Conservation (phyloP, 2,888 invertebrate genomes). For the Malthinus seriepunctatus region DNA sequence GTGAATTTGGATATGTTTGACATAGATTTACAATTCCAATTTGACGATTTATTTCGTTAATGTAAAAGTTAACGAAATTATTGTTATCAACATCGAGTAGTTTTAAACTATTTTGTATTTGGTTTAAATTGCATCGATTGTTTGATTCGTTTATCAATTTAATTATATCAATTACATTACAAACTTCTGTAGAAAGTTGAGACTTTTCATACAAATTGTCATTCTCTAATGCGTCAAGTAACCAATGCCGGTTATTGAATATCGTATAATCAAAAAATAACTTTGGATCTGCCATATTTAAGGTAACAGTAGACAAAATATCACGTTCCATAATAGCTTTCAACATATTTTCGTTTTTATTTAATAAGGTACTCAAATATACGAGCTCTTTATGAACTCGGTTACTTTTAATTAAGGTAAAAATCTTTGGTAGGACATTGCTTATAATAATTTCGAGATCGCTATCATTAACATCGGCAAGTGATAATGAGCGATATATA, state of each 20-base stretch:
- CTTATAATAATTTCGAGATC: constrained; percentile 14
- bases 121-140: constrained; percentile 30
- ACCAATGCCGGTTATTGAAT: constrained; percentile 48
- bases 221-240: constrained; percentile 34
- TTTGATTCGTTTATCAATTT: constrained; percentile 43
- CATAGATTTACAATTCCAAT: constrained; percentile 42
- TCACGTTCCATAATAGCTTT: constrained; percentile 37
- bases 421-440: constrained; percentile 23
- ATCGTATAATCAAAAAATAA: constrained; percentile 46
- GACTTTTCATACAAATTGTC: constrained; percentile 34
- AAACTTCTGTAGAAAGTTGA: neutral
- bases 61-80: constrained; percentile 14
- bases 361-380: constrained; percentile 30
- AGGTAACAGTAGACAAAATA: constrained; percentile 31
- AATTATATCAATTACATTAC: constrained; percentile 33
- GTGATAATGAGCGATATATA: constrained; percentile 21
- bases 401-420: constrained; percentile 16
- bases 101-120: constrained; percentile 9
- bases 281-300: constrained; percentile 41
- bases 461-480: constrained; percentile 7
- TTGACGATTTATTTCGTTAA: constrained; percentile 19
- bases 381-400: constrained; percentile 29
- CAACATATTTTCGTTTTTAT: constrained; percentile 20
- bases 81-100: neutral
- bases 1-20: constrained; percentile 29